phyloP scores from a whole-genome alignment of 2,888 invertebrate species.

The Tetramorium bicarinatum region DNA sequence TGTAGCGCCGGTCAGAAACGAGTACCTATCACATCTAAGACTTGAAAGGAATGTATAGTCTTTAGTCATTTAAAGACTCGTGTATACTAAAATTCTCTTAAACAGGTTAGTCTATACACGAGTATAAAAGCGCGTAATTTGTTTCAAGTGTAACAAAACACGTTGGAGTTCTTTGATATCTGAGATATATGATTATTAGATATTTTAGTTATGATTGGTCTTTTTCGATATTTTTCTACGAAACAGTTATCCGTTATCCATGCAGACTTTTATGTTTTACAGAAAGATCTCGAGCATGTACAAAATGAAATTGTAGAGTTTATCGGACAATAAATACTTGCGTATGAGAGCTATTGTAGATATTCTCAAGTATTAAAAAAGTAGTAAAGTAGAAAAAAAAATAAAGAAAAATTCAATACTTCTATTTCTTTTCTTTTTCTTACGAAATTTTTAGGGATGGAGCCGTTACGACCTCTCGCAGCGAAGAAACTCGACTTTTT shows the following conservation, averaged over 20 bases:
- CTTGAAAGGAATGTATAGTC: background rate
- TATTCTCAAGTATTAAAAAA: background rate
- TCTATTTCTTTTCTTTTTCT: background rate
- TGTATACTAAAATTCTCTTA: background rate
- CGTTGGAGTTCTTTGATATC: background rate
- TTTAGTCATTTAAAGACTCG: background rate
- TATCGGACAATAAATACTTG: background rate
- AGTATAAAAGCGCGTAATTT: background rate
- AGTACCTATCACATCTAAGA: background rate
- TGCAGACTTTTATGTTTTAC: background rate
- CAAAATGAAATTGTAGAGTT: background rate
- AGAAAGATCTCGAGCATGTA: background rate
- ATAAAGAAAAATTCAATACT: background rate
- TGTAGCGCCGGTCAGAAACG: background rate
- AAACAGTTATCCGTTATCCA: background rate
- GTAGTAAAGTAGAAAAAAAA: background rate
- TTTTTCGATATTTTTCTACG: background rate
- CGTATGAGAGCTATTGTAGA: too few relatives aligned
- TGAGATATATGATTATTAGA: background rate
- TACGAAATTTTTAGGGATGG: background rate
- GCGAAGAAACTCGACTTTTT: conserved; percentile 44
- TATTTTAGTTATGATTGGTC: background rate
- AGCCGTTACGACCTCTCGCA: background rate
- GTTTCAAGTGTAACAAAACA: background rate
- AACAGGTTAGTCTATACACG: background rate